Evolutionary conservation across 2,888 invertebrate species (phyloP).

Genomic region (Poecilus cupreus): DNA sequence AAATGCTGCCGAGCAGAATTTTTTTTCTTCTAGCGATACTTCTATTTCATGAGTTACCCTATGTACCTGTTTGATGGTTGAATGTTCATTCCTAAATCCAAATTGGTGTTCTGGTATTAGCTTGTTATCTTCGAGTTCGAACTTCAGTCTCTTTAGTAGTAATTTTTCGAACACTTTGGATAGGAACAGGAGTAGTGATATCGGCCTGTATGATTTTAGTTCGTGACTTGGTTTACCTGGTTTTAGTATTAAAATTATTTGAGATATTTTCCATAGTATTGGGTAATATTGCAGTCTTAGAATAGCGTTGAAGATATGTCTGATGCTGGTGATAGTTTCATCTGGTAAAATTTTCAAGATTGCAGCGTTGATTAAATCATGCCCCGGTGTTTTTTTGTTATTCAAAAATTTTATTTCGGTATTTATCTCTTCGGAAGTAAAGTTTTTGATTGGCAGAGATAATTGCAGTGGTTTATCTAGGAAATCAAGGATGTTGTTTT

Average conservation of each 20-base stretch:
- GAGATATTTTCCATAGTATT: slow-evolving; percentile 61
- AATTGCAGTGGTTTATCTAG: background rate
- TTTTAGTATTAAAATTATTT: slow-evolving; percentile 55
- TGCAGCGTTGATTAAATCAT: slow-evolving; percentile 59
- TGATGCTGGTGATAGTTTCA: slow-evolving; percentile 60
- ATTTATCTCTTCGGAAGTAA: background rate
- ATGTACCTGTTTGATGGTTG: too few species aligned
- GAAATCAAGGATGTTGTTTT: background rate
- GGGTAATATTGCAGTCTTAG: slow-evolving; percentile 61
- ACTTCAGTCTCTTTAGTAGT: slow-evolving; percentile 52
- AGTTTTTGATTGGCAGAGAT: background rate
- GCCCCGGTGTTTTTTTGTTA: slow-evolving; percentile 5
- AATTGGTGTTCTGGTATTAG: slow-evolving; percentile 60
- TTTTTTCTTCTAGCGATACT: slow-evolving; percentile 42
- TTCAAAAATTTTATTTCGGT: slow-evolving; percentile 10
- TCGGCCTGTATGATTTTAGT: slow-evolving; percentile 60
- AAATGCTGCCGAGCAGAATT: slow-evolving; percentile 48
- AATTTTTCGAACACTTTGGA: slow-evolving; percentile 62
- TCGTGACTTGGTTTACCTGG: slow-evolving; percentile 59
- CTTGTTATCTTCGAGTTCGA: slow-evolving; percentile 3
- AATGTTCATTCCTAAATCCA: too few species aligned
- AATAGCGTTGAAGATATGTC: slow-evolving; percentile 61
- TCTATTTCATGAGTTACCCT: slow-evolving; percentile 43
- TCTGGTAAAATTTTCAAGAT: slow-evolving; percentile 61
- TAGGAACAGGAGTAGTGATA: too few species aligned